Evolutionary conservation across 2,888 invertebrate species (phyloP).

Genomic region (Pollenia angustigena): DNA sequence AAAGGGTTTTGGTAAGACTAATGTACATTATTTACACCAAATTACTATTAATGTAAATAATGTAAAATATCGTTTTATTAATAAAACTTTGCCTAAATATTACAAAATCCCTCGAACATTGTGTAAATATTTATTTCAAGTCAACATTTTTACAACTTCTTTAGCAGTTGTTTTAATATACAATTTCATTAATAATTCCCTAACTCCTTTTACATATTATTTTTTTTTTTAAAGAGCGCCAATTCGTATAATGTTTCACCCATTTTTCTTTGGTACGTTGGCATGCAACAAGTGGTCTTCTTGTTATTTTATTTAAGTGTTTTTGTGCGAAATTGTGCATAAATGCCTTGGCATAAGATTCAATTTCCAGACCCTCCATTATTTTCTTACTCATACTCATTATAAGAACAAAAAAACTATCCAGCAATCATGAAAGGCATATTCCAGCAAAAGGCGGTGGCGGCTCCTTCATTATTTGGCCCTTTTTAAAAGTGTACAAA

Average conservation of each 20-base stretch:
- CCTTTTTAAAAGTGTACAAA: conserved; percentile 10
- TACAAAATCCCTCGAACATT: too few relatives aligned
- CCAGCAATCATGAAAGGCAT: conserved; percentile 15
- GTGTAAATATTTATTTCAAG: not conserved
- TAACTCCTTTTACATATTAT: not conserved
- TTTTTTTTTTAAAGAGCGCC: conserved; percentile 10
- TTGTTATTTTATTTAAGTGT: conserved; percentile 24
- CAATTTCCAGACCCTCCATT: conserved; percentile 44
- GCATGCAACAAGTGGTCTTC: conserved; percentile 64
- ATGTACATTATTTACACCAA: too few relatives aligned
- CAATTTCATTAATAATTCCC: not conserved
- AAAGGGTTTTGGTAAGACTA: too few relatives aligned
- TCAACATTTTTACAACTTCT: conserved; percentile 22
- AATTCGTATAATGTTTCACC: conserved; percentile 12
- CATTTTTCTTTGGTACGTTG: not conserved
- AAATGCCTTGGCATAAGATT: conserved; percentile 27
- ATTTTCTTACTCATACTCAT: conserved; percentile 30
- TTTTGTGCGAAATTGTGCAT: conserved; percentile 44
- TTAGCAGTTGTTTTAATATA: not conserved
- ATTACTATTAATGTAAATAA: too few relatives aligned
- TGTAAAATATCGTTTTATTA: too few relatives aligned
- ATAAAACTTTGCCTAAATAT: too few relatives aligned
- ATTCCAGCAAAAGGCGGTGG: conserved; percentile 25
- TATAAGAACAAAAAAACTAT: conserved; percentile 11
- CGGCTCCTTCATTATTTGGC: conserved; percentile 40